A percentile compares a stretch with the other conserved stretches of the same genome.
phyloP scores from a whole-genome alignment of 2,797 vertebrate genomes.

The Crax fasciolata region DNA sequence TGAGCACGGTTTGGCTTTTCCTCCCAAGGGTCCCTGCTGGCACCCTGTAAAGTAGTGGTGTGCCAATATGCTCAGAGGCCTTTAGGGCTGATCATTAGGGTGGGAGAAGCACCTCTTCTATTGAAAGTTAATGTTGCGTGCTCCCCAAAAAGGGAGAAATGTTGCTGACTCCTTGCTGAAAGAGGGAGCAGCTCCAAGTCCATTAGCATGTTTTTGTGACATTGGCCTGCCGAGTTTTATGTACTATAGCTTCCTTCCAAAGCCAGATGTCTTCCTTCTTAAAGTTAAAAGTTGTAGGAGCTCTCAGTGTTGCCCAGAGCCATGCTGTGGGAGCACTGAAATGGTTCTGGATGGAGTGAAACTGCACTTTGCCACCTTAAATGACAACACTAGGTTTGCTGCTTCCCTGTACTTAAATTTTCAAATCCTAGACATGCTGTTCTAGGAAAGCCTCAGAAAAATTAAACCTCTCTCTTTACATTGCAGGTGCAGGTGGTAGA shows the following conservation, averaged over 20 bases:
- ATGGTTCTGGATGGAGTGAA: not conserved
- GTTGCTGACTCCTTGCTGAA: conserved; percentile 6
- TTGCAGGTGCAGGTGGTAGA: conserved; percentile 95
- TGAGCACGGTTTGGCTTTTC: not conserved
- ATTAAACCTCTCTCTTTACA: not conserved
- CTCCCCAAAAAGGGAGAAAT: not conserved
- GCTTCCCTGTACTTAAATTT: not conserved
- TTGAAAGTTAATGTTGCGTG: not conserved
- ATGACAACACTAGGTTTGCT: not conserved
- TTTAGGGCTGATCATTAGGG: not conserved
- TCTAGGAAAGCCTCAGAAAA: not conserved
- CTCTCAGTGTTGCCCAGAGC: not conserved
- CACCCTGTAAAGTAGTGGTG: not conserved
- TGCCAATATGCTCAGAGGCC: not conserved
- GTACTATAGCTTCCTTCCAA: not conserved
- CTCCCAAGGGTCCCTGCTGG: not conserved
- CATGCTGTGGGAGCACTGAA: not conserved
- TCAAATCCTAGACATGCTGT: not conserved
- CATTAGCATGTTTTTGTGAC: conserved; percentile 19
- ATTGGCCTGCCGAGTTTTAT: not conserved
- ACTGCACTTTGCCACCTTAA: not conserved
- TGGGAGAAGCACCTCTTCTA: not conserved
- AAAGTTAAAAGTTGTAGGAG: not conserved
- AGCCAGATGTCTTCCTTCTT: not conserved
- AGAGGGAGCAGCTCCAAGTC: not conserved